These are phyloP conservation scores for Myoxocephalus aenaeus DNA, from an alignment of 2,797 vertebrate genomes.

Conservation along the genomic window DNA sequence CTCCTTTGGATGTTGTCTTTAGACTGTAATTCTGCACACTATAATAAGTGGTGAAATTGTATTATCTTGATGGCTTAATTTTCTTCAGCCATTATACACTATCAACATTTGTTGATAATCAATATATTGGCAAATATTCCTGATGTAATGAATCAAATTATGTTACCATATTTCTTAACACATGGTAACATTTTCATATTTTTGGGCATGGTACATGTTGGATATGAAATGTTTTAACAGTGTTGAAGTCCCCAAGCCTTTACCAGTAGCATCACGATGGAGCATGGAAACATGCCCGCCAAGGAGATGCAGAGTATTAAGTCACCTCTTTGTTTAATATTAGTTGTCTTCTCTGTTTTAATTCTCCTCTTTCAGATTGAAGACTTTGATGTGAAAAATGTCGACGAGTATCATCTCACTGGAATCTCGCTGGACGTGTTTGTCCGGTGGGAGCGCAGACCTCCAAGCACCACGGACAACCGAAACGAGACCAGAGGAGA, in stretches of 20 bases:
- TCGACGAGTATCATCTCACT: slow-evolving; percentile 95
- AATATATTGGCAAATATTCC: not conserved
- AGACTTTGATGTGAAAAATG: slow-evolving; percentile 92
- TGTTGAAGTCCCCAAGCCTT: not conserved
- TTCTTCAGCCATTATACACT: no score
- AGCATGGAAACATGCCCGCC: not conserved
- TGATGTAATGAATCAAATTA: not conserved
- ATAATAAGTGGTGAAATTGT: no score
- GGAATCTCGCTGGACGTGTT: slow-evolving; percentile 87
- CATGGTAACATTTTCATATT: not conserved
- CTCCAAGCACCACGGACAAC: slow-evolving; percentile 83
- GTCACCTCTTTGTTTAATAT: not conserved
- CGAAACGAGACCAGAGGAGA: slow-evolving; percentile 86
- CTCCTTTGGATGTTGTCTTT: no score
- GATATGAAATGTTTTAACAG: no score
- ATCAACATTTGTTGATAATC: no score
- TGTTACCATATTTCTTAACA: no score
- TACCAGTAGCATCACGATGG: not conserved
- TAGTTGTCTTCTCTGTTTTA: not conserved
- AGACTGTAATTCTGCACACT: no score
- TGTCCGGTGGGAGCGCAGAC: slow-evolving; percentile 93
- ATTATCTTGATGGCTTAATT: no score
- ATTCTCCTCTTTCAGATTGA: slow-evolving; percentile 85
- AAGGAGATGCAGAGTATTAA: not conserved
- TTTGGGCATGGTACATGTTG: not conserved